Percentiles rank a stretch among this genome's conserved stretches.
phyloP scores from a whole-genome alignment of 53 echinoderm and acorn worm species.

The Antedon mediterranea region DNA sequence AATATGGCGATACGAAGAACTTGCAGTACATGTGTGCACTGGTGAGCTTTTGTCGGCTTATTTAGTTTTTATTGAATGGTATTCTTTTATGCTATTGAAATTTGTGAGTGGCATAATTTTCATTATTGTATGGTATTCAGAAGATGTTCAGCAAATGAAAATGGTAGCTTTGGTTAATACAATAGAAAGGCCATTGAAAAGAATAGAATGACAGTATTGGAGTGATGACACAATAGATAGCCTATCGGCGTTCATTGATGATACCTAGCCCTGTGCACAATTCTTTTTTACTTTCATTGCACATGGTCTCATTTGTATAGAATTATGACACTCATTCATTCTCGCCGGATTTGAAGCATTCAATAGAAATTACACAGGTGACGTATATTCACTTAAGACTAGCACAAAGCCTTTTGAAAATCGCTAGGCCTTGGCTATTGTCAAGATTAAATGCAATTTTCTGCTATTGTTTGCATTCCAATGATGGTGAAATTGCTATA shows the following conservation, averaged over 20 bases:
- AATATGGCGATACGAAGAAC: background rate
- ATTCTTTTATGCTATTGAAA: background rate
- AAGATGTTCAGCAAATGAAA: background rate
- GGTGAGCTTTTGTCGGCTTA: background rate
- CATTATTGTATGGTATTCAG: slow-evolving; percentile 1
- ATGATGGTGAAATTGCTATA: background rate
- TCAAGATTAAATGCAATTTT: background rate
- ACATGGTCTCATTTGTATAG: background rate
- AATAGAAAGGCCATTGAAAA: background rate
- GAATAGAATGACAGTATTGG: background rate
- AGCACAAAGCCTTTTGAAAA: background rate
- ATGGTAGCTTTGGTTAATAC: slow-evolving; percentile 1
- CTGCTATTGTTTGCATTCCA: slow-evolving; percentile 1
- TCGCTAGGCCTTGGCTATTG: background rate
- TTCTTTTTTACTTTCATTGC: background rate
- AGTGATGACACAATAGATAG: background rate
- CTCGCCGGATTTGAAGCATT: background rate
- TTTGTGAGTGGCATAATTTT: slow-evolving; percentile 1
- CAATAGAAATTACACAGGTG: slow-evolving; percentile 1
- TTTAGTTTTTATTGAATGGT: background rate
- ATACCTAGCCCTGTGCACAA: background rate
- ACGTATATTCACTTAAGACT: background rate
- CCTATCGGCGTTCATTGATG: background rate
- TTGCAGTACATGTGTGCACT: background rate
- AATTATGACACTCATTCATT: background rate